Percentiles rank a stretch among this genome's conserved stretches.
These are phyloP conservation scores for Manis crassicaudata DNA, from an alignment of 2,797 vertebrate genomes.

Conservation along the genomic window DNA sequence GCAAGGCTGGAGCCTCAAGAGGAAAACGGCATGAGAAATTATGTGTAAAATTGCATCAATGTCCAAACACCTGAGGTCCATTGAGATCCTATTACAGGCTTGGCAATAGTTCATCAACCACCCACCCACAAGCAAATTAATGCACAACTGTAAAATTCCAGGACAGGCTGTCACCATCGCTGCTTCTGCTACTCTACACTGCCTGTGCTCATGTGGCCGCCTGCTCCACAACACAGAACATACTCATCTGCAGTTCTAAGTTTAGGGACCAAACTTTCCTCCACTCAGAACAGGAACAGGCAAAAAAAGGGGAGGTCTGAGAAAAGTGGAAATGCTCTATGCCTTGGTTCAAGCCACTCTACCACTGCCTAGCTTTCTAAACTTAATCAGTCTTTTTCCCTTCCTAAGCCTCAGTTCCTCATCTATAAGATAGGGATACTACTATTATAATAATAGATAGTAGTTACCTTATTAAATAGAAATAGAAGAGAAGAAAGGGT, in stretches of 20 bases:
- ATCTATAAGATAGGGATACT: neutral
- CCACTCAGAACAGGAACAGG: neutral
- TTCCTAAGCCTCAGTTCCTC: neutral
- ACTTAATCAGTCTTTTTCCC: slow-evolving; percentile 1
- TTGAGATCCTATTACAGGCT: slow-evolving; percentile 24
- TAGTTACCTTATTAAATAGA: slow-evolving; percentile 28
- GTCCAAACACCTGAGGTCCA: slow-evolving; percentile 14
- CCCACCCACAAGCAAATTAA: slow-evolving; percentile 50
- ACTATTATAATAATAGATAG: slow-evolving; percentile 18
- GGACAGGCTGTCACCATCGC: neutral
- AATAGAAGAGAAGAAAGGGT: neutral
- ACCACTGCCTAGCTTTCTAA: slow-evolving; percentile 6
- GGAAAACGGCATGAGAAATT: slow-evolving; percentile 23
- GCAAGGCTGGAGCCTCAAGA: slow-evolving; percentile 18
- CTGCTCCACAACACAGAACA: neutral
- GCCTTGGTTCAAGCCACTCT: neutral
- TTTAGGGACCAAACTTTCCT: slow-evolving; percentile 31
- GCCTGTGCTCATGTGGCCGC: neutral
- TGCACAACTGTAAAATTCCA: slow-evolving; percentile 32
- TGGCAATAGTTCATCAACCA: slow-evolving; percentile 8
- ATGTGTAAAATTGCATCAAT: slow-evolving; percentile 24
- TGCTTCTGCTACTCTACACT: slow-evolving; percentile 30
- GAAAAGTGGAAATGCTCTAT: slow-evolving; percentile 42
- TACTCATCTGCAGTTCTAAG: slow-evolving; percentile 20
- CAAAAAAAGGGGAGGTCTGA: neutral